Evolutionary conservation across 2,113 vertebrate genomes (phyloP).

Genomic region (Crotophaga sulcirostris): DNA sequence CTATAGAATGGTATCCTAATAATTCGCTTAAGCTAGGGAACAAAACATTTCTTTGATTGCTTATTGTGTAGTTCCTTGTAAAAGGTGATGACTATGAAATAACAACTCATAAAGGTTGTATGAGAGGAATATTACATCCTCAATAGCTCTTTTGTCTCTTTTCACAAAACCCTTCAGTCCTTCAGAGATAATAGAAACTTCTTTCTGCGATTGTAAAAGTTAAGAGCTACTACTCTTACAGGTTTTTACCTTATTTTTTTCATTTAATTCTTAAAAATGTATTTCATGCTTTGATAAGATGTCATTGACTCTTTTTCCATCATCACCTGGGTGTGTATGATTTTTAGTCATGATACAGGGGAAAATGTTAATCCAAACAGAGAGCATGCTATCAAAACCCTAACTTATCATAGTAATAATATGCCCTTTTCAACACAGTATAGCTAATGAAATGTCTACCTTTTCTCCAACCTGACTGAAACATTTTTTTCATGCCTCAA

Average conservation of each 20-base stretch:
- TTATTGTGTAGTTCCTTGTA: background rate
- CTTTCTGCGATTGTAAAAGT: background rate
- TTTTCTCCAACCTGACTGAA: background rate
- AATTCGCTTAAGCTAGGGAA: background rate
- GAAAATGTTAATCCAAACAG: background rate
- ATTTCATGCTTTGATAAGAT: background rate
- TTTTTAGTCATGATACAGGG: background rate
- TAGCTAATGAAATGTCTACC: background rate
- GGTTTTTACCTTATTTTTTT: background rate
- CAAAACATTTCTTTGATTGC: background rate
- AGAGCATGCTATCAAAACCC: background rate
- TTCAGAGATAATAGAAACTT: background rate
- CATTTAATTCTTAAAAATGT: background rate
- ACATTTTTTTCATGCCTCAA: background rate
- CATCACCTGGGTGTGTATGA: background rate
- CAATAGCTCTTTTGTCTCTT: background rate
- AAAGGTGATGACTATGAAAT: background rate
- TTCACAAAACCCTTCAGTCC: background rate
- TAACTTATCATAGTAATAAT: background rate
- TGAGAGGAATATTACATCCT: background rate
- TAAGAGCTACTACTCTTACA: background rate
- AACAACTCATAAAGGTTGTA: background rate
- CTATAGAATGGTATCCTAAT: background rate
- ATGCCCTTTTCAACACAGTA: background rate
- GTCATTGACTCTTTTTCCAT: background rate